phyloP scores from a whole-genome alignment of 2,113 vertebrate species.

The Crypturellus undulatus region DNA sequence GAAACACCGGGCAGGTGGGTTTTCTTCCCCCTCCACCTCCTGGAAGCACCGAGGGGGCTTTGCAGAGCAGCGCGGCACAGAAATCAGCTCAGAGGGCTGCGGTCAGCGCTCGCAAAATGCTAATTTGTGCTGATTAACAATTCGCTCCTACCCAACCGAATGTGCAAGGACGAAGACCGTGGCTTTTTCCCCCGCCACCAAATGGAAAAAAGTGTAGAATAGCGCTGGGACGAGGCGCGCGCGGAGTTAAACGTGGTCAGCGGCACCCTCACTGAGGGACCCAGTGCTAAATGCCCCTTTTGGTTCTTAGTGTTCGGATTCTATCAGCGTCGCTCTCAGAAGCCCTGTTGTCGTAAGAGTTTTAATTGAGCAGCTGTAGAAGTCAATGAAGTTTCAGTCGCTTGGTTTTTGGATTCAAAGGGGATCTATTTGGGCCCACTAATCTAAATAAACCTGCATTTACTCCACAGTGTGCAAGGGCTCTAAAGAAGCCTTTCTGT shows the following conservation, averaged over 20 bases:
- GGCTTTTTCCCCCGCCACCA: not conserved
- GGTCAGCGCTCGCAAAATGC: not conserved
- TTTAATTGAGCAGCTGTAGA: not conserved
- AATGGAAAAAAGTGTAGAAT: not conserved
- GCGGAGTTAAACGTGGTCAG: not conserved
- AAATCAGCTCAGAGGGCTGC: slow-evolving; percentile 26
- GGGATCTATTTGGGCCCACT: slow-evolving; percentile 2
- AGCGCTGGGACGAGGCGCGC: not conserved
- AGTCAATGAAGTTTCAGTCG: not conserved
- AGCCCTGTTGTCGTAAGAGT: not conserved
- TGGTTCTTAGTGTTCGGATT: not conserved
- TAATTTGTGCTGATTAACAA: not conserved
- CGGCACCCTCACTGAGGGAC: not conserved
- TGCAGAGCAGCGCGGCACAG: not conserved
- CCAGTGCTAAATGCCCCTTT: not conserved
- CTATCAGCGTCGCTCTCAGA: fast-evolving
- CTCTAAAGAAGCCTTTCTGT: slow-evolving; percentile 75
- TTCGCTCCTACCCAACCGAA: not conserved
- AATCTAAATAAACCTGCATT: slow-evolving; percentile 46
- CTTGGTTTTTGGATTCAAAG: not conserved
- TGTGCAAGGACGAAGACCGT: not conserved
- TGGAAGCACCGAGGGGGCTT: not conserved
- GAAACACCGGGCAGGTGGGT: slow-evolving; percentile 48
- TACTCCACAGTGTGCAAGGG: slow-evolving; percentile 58
- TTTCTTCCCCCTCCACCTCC: slow-evolving; percentile 22